These are phyloP conservation scores for Pachymerium ferrugineum DNA, from an alignment of 2,888 invertebrate genomes.

Conservation along the genomic window DNA sequence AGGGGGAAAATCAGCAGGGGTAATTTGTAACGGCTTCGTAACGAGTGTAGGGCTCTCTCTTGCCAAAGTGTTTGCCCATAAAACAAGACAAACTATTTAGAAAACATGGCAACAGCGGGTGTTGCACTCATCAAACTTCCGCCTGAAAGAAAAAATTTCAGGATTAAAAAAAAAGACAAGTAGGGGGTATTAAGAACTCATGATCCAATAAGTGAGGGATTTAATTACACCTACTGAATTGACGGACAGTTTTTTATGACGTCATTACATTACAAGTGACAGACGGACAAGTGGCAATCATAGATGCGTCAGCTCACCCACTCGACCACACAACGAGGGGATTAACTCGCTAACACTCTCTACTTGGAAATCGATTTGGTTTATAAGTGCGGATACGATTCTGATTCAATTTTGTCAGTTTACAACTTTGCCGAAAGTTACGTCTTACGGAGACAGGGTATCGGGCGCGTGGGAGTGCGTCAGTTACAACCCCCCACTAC, in stretches of 20 bases:
- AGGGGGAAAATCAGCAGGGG: not conserved
- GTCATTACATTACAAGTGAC: not conserved
- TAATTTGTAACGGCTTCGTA: conserved; percentile 13
- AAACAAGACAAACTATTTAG: conserved; percentile 13
- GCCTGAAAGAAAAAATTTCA: no score
- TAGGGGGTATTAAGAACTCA: not conserved
- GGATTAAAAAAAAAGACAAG: not conserved
- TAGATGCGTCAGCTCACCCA: not conserved
- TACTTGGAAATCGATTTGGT: not conserved
- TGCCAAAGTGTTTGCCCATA: not conserved
- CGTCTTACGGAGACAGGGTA: no score
- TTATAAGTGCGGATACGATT: no score
- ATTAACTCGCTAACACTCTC: not conserved
- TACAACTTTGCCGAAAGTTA: no score
- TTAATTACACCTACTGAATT: not conserved
- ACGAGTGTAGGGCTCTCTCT: not conserved
- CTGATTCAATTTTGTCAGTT: no score
- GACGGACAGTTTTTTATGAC: not conserved
- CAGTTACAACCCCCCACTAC: not conserved
- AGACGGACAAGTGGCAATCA: not conserved
- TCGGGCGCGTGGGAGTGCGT: not conserved
- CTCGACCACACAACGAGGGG: conserved; percentile 8
- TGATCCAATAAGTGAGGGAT: not conserved
- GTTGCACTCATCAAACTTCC: not conserved
- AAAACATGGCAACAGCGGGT: not conserved